phyloP scores from a whole-genome alignment of 2,113 vertebrate species.

The Diadophis punctatus region DNA sequence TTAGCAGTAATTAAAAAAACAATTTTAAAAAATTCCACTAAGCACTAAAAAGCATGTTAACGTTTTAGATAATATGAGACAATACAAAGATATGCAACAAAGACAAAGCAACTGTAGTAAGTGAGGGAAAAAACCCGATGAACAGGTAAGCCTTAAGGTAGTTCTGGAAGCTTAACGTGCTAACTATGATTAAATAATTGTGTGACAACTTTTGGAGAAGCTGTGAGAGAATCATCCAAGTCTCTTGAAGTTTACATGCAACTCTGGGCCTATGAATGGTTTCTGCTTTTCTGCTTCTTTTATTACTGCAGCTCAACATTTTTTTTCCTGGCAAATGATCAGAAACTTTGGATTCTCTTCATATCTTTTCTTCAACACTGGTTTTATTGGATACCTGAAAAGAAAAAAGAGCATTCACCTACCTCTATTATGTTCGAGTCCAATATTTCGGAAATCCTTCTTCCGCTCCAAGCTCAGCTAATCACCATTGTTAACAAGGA shows the following conservation, averaged over 20 bases:
- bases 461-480: not conserved
- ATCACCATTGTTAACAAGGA: not conserved
- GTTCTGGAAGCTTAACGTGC: not conserved
- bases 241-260: not conserved
- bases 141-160: not conserved
- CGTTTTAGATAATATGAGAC: not conserved
- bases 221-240: not conserved
- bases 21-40: not conserved
- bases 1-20: not conserved
- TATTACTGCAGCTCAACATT: not conserved
- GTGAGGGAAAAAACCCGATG: not conserved
- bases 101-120: not conserved
- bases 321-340: not conserved
- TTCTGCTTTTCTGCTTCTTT: not conserved
- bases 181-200: not conserved
- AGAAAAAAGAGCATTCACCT: not conserved
- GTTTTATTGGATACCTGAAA: not conserved
- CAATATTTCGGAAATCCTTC: slow-evolving; percentile 25
- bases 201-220: not conserved
- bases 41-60: not conserved
- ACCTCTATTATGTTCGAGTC: not conserved
- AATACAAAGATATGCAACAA: not conserved
- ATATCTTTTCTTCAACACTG: not conserved
- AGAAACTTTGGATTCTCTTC: not conserved
- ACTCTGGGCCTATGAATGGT: not conserved